Conservation (phyloP, 1,140 invertebrate genomes). For the Orchesella cincta region DNA sequence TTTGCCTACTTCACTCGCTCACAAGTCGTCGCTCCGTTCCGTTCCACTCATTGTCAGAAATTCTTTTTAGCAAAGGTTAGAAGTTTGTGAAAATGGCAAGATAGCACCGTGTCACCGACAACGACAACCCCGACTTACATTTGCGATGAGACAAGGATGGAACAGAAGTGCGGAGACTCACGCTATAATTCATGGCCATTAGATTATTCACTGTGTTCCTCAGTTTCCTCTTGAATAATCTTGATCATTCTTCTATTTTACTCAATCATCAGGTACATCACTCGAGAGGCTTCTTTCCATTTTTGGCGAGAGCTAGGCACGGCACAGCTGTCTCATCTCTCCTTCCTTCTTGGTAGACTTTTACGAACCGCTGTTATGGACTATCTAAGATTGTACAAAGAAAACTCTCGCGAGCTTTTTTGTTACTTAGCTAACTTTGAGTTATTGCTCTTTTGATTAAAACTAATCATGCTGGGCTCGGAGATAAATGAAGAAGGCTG, state of each 20-base stretch:
- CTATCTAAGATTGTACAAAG: neutral
- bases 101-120: no score
- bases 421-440: slow-evolving; percentile 13
- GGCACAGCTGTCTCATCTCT: neutral
- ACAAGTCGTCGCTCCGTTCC: no score
- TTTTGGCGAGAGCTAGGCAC: neutral
- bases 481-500: neutral
- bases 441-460: slow-evolving; percentile 23
- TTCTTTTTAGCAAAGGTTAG: no score
- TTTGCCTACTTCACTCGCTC: no score
- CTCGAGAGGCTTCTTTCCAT: slow-evolving; percentile 1
- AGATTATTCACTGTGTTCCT: neutral
- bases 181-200: neutral
- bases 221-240: neutral
- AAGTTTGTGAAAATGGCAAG: no score
- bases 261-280: slow-evolving; percentile 8
- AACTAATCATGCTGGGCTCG: slow-evolving; percentile 14
- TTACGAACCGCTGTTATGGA: no score
- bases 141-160: no score
- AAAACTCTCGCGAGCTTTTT: neutral
- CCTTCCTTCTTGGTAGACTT: neutral
- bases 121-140: no score
- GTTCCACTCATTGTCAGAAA: no score
- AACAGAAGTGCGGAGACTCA: neutral
- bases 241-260: neutral